These are phyloP conservation scores for Meiosimyza platycephala DNA, from an alignment of 2,888 invertebrate species.

Conservation along the genomic window DNA sequence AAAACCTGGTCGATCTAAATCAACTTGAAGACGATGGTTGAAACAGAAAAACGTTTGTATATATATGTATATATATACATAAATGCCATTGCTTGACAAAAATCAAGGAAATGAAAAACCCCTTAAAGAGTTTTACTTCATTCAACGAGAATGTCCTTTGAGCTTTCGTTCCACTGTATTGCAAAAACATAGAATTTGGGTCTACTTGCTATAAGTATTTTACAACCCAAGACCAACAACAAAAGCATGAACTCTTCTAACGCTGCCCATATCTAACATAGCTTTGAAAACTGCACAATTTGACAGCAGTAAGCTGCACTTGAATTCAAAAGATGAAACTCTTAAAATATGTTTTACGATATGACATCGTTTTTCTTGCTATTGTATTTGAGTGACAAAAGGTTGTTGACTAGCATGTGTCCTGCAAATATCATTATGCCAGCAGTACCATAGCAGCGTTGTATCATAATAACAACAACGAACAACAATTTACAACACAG, in stretches of 20 bases:
- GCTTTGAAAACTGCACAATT: too few species aligned
- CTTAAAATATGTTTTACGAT: slow-evolving; percentile 27
- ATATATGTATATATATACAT: too few species aligned
- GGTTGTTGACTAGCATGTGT: slow-evolving; percentile 19
- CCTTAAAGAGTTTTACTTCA: too few species aligned
- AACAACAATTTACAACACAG: slow-evolving; percentile 4
- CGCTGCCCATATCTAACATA: too few species aligned
- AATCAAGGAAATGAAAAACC: too few species aligned
- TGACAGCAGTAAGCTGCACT: background rate
- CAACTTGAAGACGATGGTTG: too few species aligned
- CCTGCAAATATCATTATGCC: slow-evolving; percentile 14
- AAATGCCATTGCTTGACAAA: too few species aligned
- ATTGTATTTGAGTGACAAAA: slow-evolving; percentile 14
- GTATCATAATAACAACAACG: slow-evolving; percentile 13
- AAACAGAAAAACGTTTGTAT: too few species aligned
- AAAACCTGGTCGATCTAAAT: too few species aligned
- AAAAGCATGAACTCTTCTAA: background rate
- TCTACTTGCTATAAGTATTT: slow-evolving; percentile 27
- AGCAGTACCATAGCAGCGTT: too few species aligned
- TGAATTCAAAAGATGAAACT: background rate
- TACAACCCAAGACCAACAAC: slow-evolving; percentile 4
- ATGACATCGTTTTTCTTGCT: slow-evolving; percentile 11
- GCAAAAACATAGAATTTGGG: background rate
- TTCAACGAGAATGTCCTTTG: too few species aligned
- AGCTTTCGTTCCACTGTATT: slow-evolving; percentile 17